These are phyloP conservation scores for Falco biarmicus DNA, from an alignment of 2,797 vertebrate genomes.

Conservation along the genomic window DNA sequence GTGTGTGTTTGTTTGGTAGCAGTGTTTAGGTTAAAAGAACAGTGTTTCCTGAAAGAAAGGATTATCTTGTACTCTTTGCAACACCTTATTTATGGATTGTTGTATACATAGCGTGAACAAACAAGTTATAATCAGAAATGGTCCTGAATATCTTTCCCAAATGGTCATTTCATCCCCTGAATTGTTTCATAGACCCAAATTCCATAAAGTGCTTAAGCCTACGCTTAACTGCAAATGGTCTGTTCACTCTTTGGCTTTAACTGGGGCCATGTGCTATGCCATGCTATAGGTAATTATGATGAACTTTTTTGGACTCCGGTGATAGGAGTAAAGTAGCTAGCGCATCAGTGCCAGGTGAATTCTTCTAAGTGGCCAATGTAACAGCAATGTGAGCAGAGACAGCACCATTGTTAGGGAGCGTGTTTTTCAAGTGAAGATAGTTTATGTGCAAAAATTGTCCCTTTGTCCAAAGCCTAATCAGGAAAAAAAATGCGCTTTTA, in stretches of 20 bases:
- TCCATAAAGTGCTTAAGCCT: background rate
- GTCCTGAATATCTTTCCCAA: background rate
- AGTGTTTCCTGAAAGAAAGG: background rate
- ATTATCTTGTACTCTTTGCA: background rate
- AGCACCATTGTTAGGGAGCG: background rate
- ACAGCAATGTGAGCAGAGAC: background rate
- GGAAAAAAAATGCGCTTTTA: background rate
- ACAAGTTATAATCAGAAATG: background rate
- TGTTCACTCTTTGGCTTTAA: background rate
- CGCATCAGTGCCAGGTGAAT: rapidly evolving
- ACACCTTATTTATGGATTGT: background rate
- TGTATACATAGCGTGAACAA: background rate
- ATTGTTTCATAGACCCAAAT: background rate
- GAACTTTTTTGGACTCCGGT: background rate
- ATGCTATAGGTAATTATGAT: background rate
- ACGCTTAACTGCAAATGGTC: background rate
- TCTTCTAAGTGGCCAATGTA: background rate
- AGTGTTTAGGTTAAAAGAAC: background rate
- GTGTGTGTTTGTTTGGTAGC: background rate
- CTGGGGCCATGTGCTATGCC: background rate
- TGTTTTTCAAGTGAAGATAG: background rate
- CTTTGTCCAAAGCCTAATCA: background rate
- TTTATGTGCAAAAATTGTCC: background rate
- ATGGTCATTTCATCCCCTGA: background rate
- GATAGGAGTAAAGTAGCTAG: background rate